These are phyloP conservation scores for Cathartes aura DNA, from an alignment of 2,113 vertebrate species.

Conservation along the genomic window DNA sequence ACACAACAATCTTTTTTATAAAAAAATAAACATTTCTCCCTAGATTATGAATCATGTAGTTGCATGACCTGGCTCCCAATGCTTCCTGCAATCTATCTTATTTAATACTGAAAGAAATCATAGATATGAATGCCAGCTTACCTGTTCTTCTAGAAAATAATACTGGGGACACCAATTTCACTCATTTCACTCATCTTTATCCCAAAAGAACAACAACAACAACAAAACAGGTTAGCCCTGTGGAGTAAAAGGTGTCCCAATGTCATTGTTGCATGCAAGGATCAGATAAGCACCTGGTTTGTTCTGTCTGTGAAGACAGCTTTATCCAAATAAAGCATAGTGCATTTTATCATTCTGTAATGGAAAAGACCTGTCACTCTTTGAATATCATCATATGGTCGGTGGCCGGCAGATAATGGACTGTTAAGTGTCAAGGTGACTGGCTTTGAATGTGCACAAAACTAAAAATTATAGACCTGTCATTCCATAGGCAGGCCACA, in stretches of 20 bases:
- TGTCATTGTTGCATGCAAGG: not conserved
- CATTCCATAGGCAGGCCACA: constrained; percentile 81
- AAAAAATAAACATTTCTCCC: constrained; percentile 6
- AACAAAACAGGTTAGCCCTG: not conserved
- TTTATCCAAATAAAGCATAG: constrained; percentile 78
- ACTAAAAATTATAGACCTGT: constrained; percentile 87
- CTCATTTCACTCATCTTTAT: constrained; percentile 9
- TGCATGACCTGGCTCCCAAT: not conserved
- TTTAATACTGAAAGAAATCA: constrained; percentile 28
- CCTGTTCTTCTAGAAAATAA: not conserved
- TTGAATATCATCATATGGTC: constrained; percentile 81
- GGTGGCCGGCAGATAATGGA: constrained; percentile 83
- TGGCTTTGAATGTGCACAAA: constrained; percentile 85
- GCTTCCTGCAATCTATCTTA: not conserved
- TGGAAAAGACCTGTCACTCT: constrained; percentile 80
- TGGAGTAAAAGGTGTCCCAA: constrained; percentile 58
- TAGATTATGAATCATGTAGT: constrained; percentile 4
- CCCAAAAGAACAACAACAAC: not conserved
- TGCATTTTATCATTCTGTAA: constrained; percentile 79
- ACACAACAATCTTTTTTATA: not conserved
- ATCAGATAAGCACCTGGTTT: constrained; percentile 69
- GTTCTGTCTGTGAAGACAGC: constrained; percentile 68
- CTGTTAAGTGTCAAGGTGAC: constrained; percentile 86
- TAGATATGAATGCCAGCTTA: not conserved
- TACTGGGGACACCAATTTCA: not conserved